Conservation (phyloP, 2,113 vertebrate genomes). For the Vombatus ursinus region DNA sequence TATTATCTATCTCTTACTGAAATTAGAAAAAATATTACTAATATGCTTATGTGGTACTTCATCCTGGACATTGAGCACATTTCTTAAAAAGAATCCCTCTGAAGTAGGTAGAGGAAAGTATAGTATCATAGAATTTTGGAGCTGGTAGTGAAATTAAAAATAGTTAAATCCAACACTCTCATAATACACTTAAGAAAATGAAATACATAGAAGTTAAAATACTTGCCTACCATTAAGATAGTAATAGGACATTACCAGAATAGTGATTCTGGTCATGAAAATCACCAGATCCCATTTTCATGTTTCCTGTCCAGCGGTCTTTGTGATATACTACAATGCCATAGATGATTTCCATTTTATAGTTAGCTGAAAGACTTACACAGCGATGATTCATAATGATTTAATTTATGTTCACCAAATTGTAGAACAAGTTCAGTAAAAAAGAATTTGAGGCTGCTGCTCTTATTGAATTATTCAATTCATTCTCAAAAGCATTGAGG, state of each 20-base stretch:
- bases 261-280: background rate
- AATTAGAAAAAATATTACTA: background rate
- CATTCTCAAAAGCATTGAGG: background rate
- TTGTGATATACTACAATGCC: background rate
- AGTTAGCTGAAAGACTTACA: background rate
- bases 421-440: background rate
- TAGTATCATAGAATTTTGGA: background rate
- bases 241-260: background rate
- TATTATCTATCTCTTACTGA: background rate
- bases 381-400: background rate
- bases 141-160: background rate
- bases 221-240: background rate
- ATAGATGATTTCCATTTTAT: background rate
- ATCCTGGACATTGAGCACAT: background rate
- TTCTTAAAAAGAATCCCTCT: constrained; percentile 7
- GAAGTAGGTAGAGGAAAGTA: background rate
- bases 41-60: background rate
- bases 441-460: background rate
- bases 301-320: background rate
- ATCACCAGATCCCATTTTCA: background rate
- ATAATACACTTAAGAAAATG: background rate
- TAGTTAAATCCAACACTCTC: background rate
- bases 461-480: background rate
- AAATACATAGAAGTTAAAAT: background rate
- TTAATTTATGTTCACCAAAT: background rate